A percentile compares a stretch with the other conserved stretches of the same genome.
phyloP scores from a whole-genome alignment of 2,113 vertebrate species.

The Delphinapterus leucas region DNA sequence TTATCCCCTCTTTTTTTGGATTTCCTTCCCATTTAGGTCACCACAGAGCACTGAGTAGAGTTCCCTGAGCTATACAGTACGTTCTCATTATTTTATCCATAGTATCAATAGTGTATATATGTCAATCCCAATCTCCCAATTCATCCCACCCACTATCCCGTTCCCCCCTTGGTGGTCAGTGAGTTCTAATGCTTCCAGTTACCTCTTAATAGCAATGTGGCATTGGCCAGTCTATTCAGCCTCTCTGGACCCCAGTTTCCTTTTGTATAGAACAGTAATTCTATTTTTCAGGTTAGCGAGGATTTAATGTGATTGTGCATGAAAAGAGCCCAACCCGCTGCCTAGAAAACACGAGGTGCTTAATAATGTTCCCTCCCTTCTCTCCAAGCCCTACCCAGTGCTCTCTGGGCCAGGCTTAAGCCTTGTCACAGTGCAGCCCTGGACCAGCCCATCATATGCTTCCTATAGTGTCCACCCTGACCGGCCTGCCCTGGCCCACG shows the following conservation, averaged over 20 bases:
- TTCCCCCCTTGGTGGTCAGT: too few species aligned
- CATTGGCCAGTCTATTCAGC: not conserved
- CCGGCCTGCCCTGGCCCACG: rapidly evolving
- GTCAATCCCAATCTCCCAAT: too few species aligned
- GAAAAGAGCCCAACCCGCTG: not conserved
- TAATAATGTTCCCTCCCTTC: not conserved
- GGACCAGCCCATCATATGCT: rapidly evolving
- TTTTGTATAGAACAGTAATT: not conserved
- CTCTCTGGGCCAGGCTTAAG: not conserved
- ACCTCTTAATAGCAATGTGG: not conserved
- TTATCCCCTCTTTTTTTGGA: too few species aligned
- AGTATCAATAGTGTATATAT: too few species aligned
- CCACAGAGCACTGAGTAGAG: too few species aligned
- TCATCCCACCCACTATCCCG: too few species aligned
- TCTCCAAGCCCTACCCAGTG: not conserved
- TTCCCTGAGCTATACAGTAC: too few species aligned
- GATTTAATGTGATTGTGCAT: not conserved
- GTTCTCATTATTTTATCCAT: too few species aligned
- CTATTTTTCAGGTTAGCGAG: not conserved
- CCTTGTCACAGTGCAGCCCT: not conserved
- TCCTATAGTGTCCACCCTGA: not conserved
- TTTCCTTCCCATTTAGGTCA: too few species aligned
- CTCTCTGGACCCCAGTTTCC: not conserved
- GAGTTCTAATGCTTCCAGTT: not conserved
- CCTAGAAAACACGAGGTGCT: not conserved